These are phyloP conservation scores for Drosophila maculinotata DNA, from an alignment of 2,888 invertebrate species.

Conservation along the genomic window DNA sequence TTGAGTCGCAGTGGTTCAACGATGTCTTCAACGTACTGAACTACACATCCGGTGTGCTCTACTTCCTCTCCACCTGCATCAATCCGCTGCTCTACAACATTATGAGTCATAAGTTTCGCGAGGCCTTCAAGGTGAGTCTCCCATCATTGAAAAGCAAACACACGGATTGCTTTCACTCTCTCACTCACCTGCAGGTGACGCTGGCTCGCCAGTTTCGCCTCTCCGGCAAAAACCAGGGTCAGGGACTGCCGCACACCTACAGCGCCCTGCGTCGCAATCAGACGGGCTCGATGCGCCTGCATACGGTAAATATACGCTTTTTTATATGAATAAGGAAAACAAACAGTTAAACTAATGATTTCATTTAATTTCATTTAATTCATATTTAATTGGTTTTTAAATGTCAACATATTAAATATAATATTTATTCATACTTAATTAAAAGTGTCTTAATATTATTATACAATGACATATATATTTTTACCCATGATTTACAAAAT, in stretches of 20 bases:
- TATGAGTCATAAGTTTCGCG: constrained; percentile 90
- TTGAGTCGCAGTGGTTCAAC: constrained; percentile 84
- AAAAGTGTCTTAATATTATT: too few species aligned
- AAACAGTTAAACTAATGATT: too few species aligned
- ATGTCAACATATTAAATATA: too few species aligned
- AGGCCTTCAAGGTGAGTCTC: constrained; percentile 88
- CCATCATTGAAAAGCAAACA: neutral
- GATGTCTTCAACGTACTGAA: constrained; percentile 88
- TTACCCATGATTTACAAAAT: too few species aligned
- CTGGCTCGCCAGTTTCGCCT: constrained; percentile 83
- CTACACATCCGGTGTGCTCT: constrained; percentile 89
- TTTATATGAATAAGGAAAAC: too few species aligned
- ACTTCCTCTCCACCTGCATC: constrained; percentile 89
- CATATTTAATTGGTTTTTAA: too few species aligned
- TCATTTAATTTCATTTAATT: too few species aligned
- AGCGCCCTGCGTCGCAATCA: constrained; percentile 83
- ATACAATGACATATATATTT: too few species aligned
- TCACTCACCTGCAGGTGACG: constrained; percentile 76
- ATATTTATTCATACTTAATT: too few species aligned
- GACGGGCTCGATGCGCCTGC: constrained; percentile 83
- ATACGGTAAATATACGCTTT: constrained; percentile 80
- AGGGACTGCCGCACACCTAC: constrained; percentile 80
- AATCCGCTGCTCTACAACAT: constrained; percentile 90
- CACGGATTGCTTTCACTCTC: neutral
- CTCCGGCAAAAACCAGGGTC: constrained; percentile 78